A percentile compares a stretch with the other conserved stretches of the same genome.
Evolutionary conservation across 2,113 vertebrate species (phyloP).

Genomic region (Macquaria australasica): DNA sequence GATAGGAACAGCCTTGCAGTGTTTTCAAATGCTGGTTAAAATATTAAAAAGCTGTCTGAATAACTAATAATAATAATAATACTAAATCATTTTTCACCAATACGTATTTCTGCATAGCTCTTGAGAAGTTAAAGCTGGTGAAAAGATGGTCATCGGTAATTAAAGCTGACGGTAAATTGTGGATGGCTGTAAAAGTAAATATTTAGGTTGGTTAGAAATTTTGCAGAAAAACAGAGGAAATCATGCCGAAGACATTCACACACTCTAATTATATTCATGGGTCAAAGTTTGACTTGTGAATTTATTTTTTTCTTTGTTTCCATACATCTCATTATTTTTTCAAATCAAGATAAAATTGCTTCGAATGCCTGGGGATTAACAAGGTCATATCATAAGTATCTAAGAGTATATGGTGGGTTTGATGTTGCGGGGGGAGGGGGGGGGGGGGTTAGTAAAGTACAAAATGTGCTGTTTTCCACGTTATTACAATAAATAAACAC

Average conservation of each 20-base stretch:
- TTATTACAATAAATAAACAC: conserved; percentile 65
- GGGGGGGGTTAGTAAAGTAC: conserved; percentile 55
- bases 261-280: conserved; percentile 57
- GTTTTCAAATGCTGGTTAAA: neutral
- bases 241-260: conserved; percentile 4
- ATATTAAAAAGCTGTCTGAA: neutral
- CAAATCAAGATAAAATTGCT: conserved; percentile 70
- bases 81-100: neutral
- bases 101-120: neutral
- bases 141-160: neutral
- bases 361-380: conserved; percentile 66
- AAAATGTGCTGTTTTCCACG: conserved; percentile 62
- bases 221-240: conserved; percentile 14
- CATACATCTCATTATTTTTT: conserved; percentile 72
- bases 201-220: conserved; percentile 14
- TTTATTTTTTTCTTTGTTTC: conserved; percentile 53
- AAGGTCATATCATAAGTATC: conserved; percentile 64
- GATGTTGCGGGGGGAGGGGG: conserved; percentile 48
- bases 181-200: conserved; percentile 27
- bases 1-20: neutral
- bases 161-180: neutral
- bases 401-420: conserved; percentile 52
- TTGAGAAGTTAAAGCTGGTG: neutral
- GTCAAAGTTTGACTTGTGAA: conserved; percentile 47
- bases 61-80: neutral